phyloP scores from a whole-genome alignment of 2,888 invertebrate genomes.

The Luffia ferchaultella region DNA sequence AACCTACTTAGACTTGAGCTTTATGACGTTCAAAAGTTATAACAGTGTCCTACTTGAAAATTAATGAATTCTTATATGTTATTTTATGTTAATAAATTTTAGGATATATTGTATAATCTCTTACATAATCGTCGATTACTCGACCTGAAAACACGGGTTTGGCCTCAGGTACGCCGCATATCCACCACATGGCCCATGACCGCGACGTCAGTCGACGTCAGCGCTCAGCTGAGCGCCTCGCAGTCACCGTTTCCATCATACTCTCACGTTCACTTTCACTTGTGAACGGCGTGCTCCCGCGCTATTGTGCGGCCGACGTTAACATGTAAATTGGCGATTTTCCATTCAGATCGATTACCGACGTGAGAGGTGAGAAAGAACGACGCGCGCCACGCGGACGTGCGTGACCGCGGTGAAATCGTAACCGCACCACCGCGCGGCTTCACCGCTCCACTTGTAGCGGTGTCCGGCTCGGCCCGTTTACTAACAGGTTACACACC shows the following conservation, averaged over 20 bases:
- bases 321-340: neutral
- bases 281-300: neutral
- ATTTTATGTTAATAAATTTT: too few species aligned
- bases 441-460: constrained; percentile 11
- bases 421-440: constrained; percentile 24
- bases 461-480: neutral
- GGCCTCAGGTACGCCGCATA: constrained; percentile 30
- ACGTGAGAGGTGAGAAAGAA: constrained; percentile 24
- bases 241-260: too few species aligned
- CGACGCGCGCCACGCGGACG: constrained; percentile 36
- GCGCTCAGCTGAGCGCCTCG: constrained; percentile 39
- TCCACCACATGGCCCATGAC: constrained; percentile 63
- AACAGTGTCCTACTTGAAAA: too few species aligned
- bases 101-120: too few species aligned
- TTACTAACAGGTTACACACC: neutral
- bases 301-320: constrained; percentile 26
- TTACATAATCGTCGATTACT: too few species aligned
- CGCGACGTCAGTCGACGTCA: constrained; percentile 23
- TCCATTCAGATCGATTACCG: constrained; percentile 2
- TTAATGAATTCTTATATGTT: too few species aligned
- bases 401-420: constrained; percentile 61
- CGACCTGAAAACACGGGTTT: too few species aligned
- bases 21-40: too few species aligned
- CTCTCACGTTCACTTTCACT: constrained; percentile 50
- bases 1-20: too few species aligned